phyloP scores from a whole-genome alignment of 2,888 invertebrate genomes.

The Nasonia oneida region DNA sequence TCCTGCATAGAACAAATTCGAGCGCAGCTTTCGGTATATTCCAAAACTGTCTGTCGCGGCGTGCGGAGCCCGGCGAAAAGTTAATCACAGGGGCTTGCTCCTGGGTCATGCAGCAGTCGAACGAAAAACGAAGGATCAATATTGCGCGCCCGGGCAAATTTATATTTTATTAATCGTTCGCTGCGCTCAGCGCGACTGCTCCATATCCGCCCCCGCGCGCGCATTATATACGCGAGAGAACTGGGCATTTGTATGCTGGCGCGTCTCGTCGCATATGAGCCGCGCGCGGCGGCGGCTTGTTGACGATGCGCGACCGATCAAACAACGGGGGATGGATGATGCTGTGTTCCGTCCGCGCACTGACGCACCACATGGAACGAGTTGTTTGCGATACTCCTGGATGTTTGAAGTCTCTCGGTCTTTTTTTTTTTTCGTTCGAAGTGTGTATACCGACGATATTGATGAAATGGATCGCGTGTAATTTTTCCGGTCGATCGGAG shows the following conservation, averaged over 20 bases:
- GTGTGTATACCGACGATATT: neutral
- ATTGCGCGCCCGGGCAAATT: conserved; percentile 37
- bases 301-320: conserved; percentile 6
- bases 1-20: neutral
- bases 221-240: neutral
- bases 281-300: neutral
- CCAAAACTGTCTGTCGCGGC: neutral
- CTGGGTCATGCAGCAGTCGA: neutral
- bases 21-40: neutral
- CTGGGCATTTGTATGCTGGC: neutral
- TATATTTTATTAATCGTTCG: conserved; percentile 37
- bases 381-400: neutral
- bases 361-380: neutral
- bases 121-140: conserved; percentile 40
- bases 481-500: neutral
- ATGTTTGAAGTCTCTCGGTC: neutral
- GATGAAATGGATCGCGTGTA: neutral
- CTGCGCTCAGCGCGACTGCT: neutral
- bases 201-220: neutral
- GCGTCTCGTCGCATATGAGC: neutral
- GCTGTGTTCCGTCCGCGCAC: neutral
- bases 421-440: neutral
- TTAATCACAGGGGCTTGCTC: neutral
- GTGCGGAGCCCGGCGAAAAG: neutral
- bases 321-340: conserved; percentile 4